Evolutionary conservation across 2,113 vertebrate species (phyloP).

Genomic region (Morone saxatilis): DNA sequence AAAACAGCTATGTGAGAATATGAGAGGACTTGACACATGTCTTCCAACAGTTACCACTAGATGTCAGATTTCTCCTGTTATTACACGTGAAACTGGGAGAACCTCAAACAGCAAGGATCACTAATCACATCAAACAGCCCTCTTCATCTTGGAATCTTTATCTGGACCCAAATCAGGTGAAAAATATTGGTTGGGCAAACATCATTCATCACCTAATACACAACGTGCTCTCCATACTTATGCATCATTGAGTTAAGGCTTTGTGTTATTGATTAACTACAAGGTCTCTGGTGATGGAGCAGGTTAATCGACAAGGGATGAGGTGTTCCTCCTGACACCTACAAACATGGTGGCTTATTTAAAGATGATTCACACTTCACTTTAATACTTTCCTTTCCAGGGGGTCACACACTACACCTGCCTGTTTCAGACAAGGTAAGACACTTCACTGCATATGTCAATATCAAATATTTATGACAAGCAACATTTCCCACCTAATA

Average conservation of each 20-base stretch:
- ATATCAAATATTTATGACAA: not conserved
- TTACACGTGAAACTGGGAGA: not conserved
- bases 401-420: conserved; percentile 20
- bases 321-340: conserved; percentile 46
- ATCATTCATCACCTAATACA: conserved; percentile 59
- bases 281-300: conserved; percentile 40
- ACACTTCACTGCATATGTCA: not conserved
- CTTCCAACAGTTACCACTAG: conserved; percentile 72
- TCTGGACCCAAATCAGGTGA: conserved; percentile 42
- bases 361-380: conserved; percentile 47
- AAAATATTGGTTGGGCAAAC: conserved; percentile 38
- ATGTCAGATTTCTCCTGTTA: conserved; percentile 71
- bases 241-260: conserved; percentile 44
- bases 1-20: conserved; percentile 13
- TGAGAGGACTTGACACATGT: not conserved
- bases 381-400: not conserved
- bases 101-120: not conserved
- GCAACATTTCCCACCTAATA: not conserved
- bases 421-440: conserved; percentile 60
- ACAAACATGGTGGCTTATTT: conserved; percentile 44
- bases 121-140: conserved; percentile 31
- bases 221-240: conserved; percentile 1
- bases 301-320: conserved; percentile 71
- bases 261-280: conserved; percentile 66
- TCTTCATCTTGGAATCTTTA: conserved; percentile 22